Conservation (phyloP, 2,797 vertebrate species). For the Phrynocephalus forsythii region DNA sequence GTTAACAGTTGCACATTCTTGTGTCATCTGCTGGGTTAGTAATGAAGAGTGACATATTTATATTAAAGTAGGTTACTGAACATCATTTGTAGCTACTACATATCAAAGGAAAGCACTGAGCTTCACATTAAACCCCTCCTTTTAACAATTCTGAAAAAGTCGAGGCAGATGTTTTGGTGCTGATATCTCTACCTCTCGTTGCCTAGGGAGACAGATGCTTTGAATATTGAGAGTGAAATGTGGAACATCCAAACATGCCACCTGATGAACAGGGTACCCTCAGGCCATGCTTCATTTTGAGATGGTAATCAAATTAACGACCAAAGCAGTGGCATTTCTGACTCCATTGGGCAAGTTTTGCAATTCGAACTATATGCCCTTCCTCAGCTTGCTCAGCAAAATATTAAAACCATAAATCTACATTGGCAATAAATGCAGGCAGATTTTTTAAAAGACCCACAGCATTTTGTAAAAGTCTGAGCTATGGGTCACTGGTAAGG, state of each 20-base stretch:
- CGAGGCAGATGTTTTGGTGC: neutral
- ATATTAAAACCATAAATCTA: neutral
- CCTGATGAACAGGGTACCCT: slow-evolving; percentile 15
- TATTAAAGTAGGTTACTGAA: slow-evolving; percentile 23
- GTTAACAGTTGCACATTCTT: neutral
- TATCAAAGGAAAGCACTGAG: neutral
- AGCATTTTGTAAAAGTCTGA: neutral
- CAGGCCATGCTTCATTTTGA: neutral
- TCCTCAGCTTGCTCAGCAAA: neutral
- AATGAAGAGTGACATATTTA: slow-evolving; percentile 17
- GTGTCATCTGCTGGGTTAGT: neutral
- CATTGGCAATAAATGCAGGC: neutral
- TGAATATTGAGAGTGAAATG: slow-evolving; percentile 2
- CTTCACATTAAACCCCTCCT: slow-evolving; percentile 4
- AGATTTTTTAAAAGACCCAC: neutral
- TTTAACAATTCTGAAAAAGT: slow-evolving; percentile 5
- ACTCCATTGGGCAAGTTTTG: neutral
- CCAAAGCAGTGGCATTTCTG: neutral
- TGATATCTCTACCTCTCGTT: neutral
- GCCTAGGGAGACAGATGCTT: neutral
- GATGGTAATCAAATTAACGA: neutral
- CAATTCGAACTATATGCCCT: neutral
- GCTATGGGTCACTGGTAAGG: neutral
- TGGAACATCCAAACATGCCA: neutral
- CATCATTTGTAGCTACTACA: neutral